Evolutionary conservation across 2,888 invertebrate species (phyloP).

Genomic region (Cerastis leucographa): DNA sequence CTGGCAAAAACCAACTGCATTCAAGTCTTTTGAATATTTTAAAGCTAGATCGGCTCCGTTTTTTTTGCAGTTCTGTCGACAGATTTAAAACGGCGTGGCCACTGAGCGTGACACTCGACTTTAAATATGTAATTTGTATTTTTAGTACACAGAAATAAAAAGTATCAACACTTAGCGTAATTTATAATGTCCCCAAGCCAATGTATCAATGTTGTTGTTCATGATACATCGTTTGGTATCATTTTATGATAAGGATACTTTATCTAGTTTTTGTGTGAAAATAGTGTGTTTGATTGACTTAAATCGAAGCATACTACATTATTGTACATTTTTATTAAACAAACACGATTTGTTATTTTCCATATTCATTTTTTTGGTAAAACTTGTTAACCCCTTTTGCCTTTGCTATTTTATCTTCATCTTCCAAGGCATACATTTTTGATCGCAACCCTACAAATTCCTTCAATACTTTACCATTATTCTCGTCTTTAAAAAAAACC

Average conservation of each 20-base stretch:
- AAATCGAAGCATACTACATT: slow-evolving; percentile 7
- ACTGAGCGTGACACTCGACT: too few species aligned
- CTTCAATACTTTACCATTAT: slow-evolving; percentile 10
- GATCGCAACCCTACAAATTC: slow-evolving; percentile 6
- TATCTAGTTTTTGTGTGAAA: slow-evolving; percentile 10
- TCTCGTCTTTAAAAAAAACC: slow-evolving; percentile 4
- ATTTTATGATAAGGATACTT: neutral
- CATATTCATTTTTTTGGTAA: slow-evolving; percentile 3
- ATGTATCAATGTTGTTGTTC: too few species aligned
- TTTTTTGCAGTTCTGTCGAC: too few species aligned
- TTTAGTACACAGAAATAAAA: too few species aligned
- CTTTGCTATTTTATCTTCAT: slow-evolving; percentile 1
- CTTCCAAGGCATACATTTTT: slow-evolving; percentile 6
- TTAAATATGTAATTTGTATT: too few species aligned
- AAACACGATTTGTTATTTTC: neutral
- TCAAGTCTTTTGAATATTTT: too few species aligned
- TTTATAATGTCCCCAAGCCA: too few species aligned
- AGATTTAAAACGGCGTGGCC: too few species aligned
- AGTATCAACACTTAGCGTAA: too few species aligned
- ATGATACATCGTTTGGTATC: too few species aligned
- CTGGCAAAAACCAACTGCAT: too few species aligned
- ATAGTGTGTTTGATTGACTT: slow-evolving; percentile 19
- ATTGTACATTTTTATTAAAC: slow-evolving; percentile 1
- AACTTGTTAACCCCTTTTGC: neutral
- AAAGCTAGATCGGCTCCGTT: too few species aligned